Percentiles rank a stretch among this genome's conserved stretches.
Evolutionary conservation across 2,888 invertebrate genomes (phyloP).

Genomic region (Callyntrura sp.): DNA sequence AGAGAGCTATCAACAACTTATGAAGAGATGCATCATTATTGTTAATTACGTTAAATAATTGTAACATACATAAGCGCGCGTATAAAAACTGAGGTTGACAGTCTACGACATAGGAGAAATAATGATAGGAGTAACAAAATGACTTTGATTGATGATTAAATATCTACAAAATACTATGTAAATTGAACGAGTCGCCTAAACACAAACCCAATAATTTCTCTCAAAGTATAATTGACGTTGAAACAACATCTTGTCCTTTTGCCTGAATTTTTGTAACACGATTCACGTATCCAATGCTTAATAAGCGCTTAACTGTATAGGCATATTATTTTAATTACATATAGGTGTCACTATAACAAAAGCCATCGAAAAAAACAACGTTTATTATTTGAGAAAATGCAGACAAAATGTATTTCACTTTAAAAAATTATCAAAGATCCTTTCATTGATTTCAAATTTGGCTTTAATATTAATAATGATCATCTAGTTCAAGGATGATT

Average conservation of each 20-base stretch:
- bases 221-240: conserved; percentile 13
- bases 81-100: conserved; percentile 4
- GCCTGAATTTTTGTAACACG: conserved; percentile 36
- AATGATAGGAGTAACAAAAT: conserved; percentile 1
- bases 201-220: background rate
- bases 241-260: conserved; percentile 31
- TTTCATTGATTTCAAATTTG: background rate
- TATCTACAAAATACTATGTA: conserved; percentile 31
- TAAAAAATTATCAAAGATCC: conserved; percentile 4
- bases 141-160: conserved; percentile 15
- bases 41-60: too few relatives aligned
- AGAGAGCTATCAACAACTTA: conserved; percentile 68
- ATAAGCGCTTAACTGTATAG: background rate
- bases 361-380: conserved; percentile 65
- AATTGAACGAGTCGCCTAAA: conserved; percentile 11
- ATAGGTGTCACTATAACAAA: background rate
- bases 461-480: conserved; percentile 7
- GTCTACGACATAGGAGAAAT: background rate
- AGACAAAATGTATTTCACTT: background rate
- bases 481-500: background rate
- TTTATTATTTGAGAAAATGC: background rate
- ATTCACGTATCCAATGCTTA: background rate
- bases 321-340: background rate
- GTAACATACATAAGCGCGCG: background rate
- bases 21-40: conserved; percentile 64